phyloP scores from a whole-genome alignment of 2,797 vertebrate species.

The Enteromius anoplus region DNA sequence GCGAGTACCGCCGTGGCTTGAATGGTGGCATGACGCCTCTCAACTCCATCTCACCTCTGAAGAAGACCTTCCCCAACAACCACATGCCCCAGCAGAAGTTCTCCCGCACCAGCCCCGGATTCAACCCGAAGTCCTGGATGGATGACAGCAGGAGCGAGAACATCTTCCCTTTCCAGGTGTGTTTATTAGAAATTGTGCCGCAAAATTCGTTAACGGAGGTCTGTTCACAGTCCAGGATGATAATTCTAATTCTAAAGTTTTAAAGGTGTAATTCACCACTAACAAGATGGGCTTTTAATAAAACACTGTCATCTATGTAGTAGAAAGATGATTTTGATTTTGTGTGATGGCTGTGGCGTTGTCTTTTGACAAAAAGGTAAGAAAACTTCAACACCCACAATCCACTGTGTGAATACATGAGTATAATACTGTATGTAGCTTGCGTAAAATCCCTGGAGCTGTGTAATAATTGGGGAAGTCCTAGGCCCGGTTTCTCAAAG shows the following conservation, averaged over 20 bases:
- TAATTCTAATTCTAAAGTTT: background rate
- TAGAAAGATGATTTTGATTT: background rate
- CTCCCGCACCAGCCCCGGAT: constrained; percentile 91
- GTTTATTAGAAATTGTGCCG: constrained; percentile 54
- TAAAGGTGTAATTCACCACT: background rate
- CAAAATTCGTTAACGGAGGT: background rate
- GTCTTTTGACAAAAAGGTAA: background rate
- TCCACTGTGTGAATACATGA: background rate
- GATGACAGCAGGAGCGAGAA: constrained; percentile 96
- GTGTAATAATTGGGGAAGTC: background rate
- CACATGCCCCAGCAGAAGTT: constrained; percentile 98
- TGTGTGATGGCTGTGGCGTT: background rate
- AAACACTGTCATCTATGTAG: background rate
- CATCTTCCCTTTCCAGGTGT: constrained; percentile 99
- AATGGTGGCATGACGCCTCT: constrained; percentile 96
- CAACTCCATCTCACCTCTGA: constrained; percentile 97
- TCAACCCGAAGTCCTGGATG: constrained; percentile 99
- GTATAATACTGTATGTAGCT: too few species aligned
- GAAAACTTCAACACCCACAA: too few species aligned
- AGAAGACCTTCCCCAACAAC: constrained; percentile 99
- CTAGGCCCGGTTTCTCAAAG: too few species aligned
- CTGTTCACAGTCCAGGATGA: background rate
- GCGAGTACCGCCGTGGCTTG: constrained; percentile 94
- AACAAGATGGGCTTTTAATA: background rate
- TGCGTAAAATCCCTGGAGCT: background rate